These are phyloP conservation scores for Megalurothrips usitatus DNA, from an alignment of 2,888 invertebrate genomes.

Conservation along the genomic window DNA sequence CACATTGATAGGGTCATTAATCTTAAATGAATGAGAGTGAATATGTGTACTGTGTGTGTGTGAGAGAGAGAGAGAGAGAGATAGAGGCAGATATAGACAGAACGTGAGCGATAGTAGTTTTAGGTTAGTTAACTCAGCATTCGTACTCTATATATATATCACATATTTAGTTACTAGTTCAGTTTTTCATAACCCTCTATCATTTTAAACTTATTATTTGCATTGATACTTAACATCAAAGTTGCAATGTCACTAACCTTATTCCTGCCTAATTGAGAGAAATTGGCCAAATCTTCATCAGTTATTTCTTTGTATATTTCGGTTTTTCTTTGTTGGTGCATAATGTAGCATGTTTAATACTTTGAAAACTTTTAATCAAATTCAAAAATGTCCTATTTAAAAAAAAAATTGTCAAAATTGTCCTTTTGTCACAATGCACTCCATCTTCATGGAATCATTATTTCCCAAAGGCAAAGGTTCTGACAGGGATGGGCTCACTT, in stretches of 20 bases:
- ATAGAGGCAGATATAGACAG: background rate
- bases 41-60: background rate
- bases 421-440: background rate
- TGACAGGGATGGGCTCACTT: too few relatives aligned
- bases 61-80: background rate
- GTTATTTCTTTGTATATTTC: background rate
- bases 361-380: constrained; percentile 8
- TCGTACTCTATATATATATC: background rate
- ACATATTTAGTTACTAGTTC: background rate
- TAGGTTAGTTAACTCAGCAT: background rate
- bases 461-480: too few relatives aligned
- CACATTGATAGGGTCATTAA: background rate
- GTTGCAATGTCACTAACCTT: constrained; percentile 21
- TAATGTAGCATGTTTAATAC: background rate
- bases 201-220: background rate
- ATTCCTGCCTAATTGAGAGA: constrained; percentile 20
- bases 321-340: constrained; percentile 27
- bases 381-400: constrained; percentile 8
- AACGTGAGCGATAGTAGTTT: background rate
- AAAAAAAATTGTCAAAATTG: constrained; percentile 1
- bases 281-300: background rate
- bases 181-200: background rate
- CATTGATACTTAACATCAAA: background rate
- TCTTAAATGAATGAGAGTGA: background rate
- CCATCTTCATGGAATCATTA: too few relatives aligned